These are phyloP conservation scores for Luperina nickerlii DNA, from an alignment of 2,888 invertebrate species.

Conservation along the genomic window DNA sequence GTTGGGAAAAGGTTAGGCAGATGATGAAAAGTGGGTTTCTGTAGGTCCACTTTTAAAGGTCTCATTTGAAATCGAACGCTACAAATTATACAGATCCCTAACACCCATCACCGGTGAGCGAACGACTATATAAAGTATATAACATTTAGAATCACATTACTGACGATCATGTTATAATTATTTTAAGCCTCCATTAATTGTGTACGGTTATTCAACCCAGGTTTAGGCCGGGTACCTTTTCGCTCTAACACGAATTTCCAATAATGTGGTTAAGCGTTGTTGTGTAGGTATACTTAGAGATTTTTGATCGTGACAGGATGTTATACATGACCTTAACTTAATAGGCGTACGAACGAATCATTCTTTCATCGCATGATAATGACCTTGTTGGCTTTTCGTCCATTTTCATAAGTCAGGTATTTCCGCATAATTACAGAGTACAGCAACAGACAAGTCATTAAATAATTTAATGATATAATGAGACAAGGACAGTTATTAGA, in stretches of 20 bases:
- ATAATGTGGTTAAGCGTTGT: slow-evolving; percentile 36
- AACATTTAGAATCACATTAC: slow-evolving; percentile 3
- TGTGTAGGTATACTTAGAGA: slow-evolving; percentile 1
- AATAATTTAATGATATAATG: neutral
- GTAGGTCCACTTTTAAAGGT: neutral
- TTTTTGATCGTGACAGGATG: neutral
- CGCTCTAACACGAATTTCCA: slow-evolving; percentile 29
- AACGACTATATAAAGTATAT: neutral
- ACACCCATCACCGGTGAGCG: neutral
- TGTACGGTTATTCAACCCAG: slow-evolving; percentile 13
- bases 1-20: too few relatives aligned
- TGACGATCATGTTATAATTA: slow-evolving; percentile 28
- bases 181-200: slow-evolving; percentile 35
- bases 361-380: neutral
- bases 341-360: neutral
- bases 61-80: neutral
- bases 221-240: slow-evolving; percentile 24
- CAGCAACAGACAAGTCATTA: neutral
- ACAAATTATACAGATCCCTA: neutral
- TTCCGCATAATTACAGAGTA: neutral
- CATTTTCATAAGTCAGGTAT: neutral
- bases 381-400: neutral
- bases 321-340: slow-evolving; percentile 9
- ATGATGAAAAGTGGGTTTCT: neutral
- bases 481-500: neutral